A percentile compares a stretch with the other conserved stretches of the same genome.
phyloP scores from a whole-genome alignment of 2,113 vertebrate genomes.

The Gymnogyps californianus region DNA sequence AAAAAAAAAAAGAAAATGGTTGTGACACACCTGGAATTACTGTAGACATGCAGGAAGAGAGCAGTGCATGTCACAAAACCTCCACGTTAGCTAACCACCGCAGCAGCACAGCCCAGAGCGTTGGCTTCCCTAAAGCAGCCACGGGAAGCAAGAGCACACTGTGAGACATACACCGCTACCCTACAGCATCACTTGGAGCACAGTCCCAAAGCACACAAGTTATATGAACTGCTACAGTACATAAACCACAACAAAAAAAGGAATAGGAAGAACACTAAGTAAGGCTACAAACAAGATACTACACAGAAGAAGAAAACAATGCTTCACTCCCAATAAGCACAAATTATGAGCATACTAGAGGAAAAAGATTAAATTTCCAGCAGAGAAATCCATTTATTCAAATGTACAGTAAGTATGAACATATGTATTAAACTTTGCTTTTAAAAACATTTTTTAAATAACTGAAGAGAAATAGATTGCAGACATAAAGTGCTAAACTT shows the following conservation, averaged over 20 bases:
- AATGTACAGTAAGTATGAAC: neutral
- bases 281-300: neutral
- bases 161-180: neutral
- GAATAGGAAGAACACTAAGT: neutral
- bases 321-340: neutral
- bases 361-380: neutral
- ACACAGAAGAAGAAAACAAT: neutral
- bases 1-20: too few relatives aligned
- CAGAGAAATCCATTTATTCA: constrained; percentile 2
- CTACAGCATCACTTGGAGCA: neutral
- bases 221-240: neutral
- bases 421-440: neutral
- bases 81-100: neutral
- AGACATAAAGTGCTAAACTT: neutral
- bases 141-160: neutral
- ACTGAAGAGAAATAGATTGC: neutral
- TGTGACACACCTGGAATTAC: neutral
- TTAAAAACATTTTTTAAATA: neutral
- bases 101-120: neutral
- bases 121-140: neutral
- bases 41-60: neutral
- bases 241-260: neutral
- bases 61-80: neutral
- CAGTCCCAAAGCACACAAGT: neutral
- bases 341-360: constrained; percentile 7